phyloP scores from a whole-genome alignment of 2,888 invertebrate genomes.

The Lymantria dispar region DNA sequence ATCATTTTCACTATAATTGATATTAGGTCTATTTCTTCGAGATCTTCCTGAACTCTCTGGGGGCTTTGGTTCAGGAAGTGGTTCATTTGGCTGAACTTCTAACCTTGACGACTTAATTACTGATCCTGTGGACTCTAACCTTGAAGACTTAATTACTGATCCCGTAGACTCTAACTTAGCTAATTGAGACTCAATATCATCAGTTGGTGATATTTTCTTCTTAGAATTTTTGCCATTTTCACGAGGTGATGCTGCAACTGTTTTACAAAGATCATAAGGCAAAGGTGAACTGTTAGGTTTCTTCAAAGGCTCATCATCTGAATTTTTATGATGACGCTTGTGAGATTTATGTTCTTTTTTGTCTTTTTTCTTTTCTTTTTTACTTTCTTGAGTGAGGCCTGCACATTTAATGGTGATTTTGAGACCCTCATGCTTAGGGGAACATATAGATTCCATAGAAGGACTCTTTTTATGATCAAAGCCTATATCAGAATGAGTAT shows the following conservation, averaged over 20 bases:
- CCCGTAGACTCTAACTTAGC: constrained; percentile 54
- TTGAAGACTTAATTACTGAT: constrained; percentile 50
- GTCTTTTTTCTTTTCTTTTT: constrained; percentile 73
- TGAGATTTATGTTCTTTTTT: constrained; percentile 81
- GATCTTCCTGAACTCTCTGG: constrained; percentile 68
- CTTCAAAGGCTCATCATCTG: constrained; percentile 62
- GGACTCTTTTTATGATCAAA: constrained; percentile 70
- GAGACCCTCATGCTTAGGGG: constrained; percentile 77
- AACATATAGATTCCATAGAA: constrained; percentile 70
- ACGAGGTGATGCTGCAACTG: constrained; percentile 73
- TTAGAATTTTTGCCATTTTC: constrained; percentile 52
- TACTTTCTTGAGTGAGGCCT: constrained; percentile 60
- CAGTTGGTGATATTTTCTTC: constrained; percentile 43
- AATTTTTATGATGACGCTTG: constrained; percentile 71
- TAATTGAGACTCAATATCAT: constrained; percentile 67
- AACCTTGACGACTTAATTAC: constrained; percentile 52
- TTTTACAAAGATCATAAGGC: constrained; percentile 78
- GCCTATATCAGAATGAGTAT: constrained; percentile 68
- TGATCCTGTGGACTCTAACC: constrained; percentile 44
- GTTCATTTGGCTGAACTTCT: constrained; percentile 60
- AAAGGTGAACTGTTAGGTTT: constrained; percentile 72
- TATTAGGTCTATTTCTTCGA: constrained; percentile 72
- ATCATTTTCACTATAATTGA: constrained; percentile 83
- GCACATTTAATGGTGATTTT: constrained; percentile 79
- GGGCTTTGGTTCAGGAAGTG: constrained; percentile 68